A percentile compares a stretch with the other conserved stretches of the same genome.
phyloP scores from a whole-genome alignment of 2,113 vertebrate species.

The Etheostoma cragini region DNA sequence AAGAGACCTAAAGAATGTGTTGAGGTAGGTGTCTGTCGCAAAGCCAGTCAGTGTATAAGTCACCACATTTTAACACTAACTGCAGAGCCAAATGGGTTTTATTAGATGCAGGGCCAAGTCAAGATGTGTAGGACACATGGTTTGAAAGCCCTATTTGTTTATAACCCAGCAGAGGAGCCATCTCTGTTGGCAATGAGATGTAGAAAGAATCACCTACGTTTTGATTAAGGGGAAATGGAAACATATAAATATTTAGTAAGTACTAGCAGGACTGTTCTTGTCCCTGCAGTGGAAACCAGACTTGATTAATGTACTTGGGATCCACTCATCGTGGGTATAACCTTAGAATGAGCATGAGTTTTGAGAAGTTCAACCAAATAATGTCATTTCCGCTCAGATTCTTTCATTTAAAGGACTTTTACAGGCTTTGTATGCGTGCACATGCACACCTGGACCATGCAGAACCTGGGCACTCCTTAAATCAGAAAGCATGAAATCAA shows the following conservation, averaged over 20 bases:
- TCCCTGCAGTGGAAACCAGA: constrained; percentile 40
- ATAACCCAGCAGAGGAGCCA: constrained; percentile 58
- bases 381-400: background rate
- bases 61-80: constrained; percentile 42
- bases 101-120: constrained; percentile 45
- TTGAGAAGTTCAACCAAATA: background rate
- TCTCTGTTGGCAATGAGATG: constrained; percentile 64
- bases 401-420: background rate
- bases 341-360: too few relatives aligned
- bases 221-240: constrained; percentile 67
- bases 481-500: constrained; percentile 42
- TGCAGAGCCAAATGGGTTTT: constrained; percentile 36
- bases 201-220: constrained; percentile 68
- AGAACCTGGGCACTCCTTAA: constrained; percentile 11
- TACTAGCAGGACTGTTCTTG: constrained; percentile 52
- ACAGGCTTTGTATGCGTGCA: background rate
- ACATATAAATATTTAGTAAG: constrained; percentile 76
- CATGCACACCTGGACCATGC: constrained; percentile 13
- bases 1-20: constrained; percentile 60
- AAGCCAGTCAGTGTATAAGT: constrained; percentile 62
- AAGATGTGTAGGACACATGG: constrained; percentile 60
- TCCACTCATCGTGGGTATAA: background rate
- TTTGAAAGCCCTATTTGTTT: constrained; percentile 71
- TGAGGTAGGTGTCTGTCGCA: constrained; percentile 72
- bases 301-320: constrained; percentile 2